Conservation (phyloP, 2,113 vertebrate genomes). For the Euleptes europaea region DNA sequence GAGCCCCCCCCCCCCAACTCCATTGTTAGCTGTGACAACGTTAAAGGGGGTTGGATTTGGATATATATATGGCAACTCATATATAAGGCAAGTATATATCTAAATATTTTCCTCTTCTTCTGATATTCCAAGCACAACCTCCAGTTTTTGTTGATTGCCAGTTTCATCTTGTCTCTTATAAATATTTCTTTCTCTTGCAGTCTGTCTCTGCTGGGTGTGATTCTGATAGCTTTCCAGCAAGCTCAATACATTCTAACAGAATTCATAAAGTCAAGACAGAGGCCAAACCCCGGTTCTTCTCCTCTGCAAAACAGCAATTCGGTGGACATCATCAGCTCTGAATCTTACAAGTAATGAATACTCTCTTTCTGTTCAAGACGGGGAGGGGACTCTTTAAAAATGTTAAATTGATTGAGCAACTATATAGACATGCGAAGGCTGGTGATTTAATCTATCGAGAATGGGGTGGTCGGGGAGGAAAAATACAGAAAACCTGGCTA, state of each 20-base stretch:
- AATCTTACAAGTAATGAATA: conserved; percentile 83
- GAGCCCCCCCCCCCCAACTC: not conserved
- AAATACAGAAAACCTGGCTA: too few relatives aligned
- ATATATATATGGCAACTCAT: too few relatives aligned
- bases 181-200: conserved; percentile 72
- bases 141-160: not conserved
- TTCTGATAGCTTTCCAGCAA: conserved; percentile 94
- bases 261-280: conserved; percentile 85
- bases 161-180: not conserved
- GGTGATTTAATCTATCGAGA: not conserved
- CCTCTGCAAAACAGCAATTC: conserved; percentile 75
- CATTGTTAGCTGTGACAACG: not conserved
- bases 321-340: conserved; percentile 79
- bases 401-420: not conserved
- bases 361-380: conserved; percentile 13
- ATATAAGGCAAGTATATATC: too few relatives aligned
- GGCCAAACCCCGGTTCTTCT: conserved; percentile 81
- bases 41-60: not conserved
- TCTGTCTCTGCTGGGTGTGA: conserved; percentile 91
- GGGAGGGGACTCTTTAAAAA: not conserved
- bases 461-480: too few relatives aligned
- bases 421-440: not conserved
- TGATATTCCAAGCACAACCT: not conserved
- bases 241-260: conserved; percentile 94
- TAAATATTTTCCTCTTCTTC: not conserved